Percentiles rank a stretch among this genome's conserved stretches.
These are phyloP conservation scores for Morone saxatilis DNA, from an alignment of 2,113 vertebrate species.

Conservation along the genomic window DNA sequence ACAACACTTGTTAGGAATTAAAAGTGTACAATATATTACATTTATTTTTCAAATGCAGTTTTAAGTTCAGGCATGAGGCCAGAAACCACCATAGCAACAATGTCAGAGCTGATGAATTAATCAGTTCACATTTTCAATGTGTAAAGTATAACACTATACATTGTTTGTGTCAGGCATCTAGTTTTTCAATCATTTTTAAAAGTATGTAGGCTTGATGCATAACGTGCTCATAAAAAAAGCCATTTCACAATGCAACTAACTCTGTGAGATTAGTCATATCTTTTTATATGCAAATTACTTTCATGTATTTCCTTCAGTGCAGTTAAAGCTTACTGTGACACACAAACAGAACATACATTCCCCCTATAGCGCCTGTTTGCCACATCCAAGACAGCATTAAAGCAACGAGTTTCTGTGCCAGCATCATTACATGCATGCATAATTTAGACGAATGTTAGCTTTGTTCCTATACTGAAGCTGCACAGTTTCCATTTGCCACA, in stretches of 20 bases:
- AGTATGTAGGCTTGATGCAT: accelerated
- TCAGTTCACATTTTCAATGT: neutral
- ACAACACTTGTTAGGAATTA: neutral
- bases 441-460: constrained; percentile 44
- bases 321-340: neutral
- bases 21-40: neutral
- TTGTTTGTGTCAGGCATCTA: neutral
- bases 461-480: constrained; percentile 29
- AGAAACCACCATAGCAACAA: no score
- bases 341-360: constrained; percentile 15
- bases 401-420: constrained; percentile 6
- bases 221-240: neutral
- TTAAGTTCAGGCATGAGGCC: neutral
- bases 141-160: neutral
- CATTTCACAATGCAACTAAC: neutral
- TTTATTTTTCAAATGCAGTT: neutral
- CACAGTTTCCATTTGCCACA: constrained; percentile 25
- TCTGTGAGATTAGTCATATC: constrained; percentile 20
- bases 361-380: constrained; percentile 14
- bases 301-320: constrained; percentile 29
- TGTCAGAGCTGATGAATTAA: neutral
- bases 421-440: constrained; percentile 40
- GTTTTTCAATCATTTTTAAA: constrained; percentile 7
- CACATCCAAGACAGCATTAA: constrained; percentile 2
- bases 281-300: constrained; percentile 41